Conservation (phyloP, 1,140 invertebrate genomes). For the Frieseomelitta varia region DNA sequence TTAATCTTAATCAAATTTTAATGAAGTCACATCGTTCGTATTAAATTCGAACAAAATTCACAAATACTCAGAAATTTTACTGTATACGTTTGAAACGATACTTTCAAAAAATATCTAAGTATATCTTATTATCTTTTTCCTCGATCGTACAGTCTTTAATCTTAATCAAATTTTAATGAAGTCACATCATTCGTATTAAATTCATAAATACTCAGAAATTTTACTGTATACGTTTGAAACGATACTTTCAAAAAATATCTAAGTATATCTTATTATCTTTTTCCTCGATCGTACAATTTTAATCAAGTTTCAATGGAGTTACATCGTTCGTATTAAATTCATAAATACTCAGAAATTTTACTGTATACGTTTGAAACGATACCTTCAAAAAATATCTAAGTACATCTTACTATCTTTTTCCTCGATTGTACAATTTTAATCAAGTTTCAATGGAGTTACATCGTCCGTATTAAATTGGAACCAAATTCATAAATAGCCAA, state of each 20-base stretch:
- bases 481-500: too few relatives aligned
- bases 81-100: not conserved
- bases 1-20: too few relatives aligned
- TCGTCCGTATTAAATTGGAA: too few relatives aligned
- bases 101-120: too few relatives aligned
- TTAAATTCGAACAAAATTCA: not conserved
- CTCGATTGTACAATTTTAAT: too few relatives aligned
- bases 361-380: not conserved
- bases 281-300: not conserved
- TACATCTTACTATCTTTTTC: not conserved
- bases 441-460: too few relatives aligned
- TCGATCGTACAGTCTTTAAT: not conserved
- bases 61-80: not conserved
- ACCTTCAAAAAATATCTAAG: constrained; percentile 15
- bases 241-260: not conserved
- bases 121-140: too few relatives aligned
- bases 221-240: not conserved
- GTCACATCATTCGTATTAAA: not conserved
- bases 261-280: too few relatives aligned
- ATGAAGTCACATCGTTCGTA: not conserved
- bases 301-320: too few relatives aligned
- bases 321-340: not conserved
- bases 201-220: not conserved
- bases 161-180: too few relatives aligned
- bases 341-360: not conserved